phyloP scores from a whole-genome alignment of 2,888 invertebrate species.

The Agrotis exclamationis region DNA sequence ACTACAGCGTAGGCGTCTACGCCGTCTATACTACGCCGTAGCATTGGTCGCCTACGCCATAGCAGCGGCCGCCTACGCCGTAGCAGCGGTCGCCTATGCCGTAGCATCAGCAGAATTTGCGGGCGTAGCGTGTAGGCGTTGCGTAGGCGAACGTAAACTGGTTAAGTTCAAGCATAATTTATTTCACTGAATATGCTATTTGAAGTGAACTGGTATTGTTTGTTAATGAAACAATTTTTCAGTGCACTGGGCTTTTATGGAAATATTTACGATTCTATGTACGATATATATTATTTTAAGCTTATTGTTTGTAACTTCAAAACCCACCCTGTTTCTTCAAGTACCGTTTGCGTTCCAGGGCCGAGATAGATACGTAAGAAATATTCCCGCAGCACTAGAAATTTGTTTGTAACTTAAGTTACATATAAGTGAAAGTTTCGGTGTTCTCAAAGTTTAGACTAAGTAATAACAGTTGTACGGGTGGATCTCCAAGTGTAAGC shows the following conservation, averaged over 20 bases:
- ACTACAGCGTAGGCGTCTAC: slow-evolving; percentile 5
- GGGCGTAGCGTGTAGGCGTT: slow-evolving; percentile 53
- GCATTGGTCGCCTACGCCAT: slow-evolving; percentile 16
- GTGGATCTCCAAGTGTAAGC: no score
- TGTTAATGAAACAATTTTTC: neutral
- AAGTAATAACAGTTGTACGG: no score
- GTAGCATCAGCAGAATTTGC: slow-evolving; percentile 17
- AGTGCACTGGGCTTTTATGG: neutral
- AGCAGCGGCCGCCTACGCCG: slow-evolving; percentile 15
- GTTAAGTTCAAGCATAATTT: slow-evolving; percentile 17
- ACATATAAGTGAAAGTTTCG: no score
- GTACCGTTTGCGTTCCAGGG: no score
- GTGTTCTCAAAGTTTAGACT: no score
- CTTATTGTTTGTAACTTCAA: no score
- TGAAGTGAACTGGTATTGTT: slow-evolving; percentile 22
- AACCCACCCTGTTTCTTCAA: no score
- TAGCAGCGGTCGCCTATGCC: slow-evolving; percentile 22
- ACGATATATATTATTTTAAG: no score
- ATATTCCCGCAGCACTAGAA: no score
- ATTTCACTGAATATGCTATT: slow-evolving; percentile 20
- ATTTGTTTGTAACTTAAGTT: no score
- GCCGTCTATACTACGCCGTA: slow-evolving; percentile 5
- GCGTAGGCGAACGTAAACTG: slow-evolving; percentile 49
- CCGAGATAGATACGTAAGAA: no score
- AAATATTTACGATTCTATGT: neutral